These are phyloP conservation scores for Chitala chitala DNA, from an alignment of 2,113 vertebrate species.

Conservation along the genomic window DNA sequence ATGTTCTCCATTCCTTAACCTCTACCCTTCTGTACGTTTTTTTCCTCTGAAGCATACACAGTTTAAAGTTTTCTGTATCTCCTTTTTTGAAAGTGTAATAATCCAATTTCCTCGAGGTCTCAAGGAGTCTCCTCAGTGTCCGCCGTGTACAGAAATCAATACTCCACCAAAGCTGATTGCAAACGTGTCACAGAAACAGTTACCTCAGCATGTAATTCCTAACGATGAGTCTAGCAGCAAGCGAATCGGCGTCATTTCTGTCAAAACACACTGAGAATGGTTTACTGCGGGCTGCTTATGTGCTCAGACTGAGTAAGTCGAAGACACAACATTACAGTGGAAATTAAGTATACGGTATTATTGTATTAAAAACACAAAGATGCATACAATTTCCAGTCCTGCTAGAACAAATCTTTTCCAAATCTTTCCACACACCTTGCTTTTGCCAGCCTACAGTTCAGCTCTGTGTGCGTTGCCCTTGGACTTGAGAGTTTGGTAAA, in stretches of 20 bases:
- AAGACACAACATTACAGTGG: background rate
- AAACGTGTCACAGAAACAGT: no score
- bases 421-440: slow-evolving; percentile 9
- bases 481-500: slow-evolving; percentile 14
- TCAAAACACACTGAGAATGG: background rate
- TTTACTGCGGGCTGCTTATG: background rate
- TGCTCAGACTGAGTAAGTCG: background rate
- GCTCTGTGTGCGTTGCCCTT: background rate
- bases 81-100: no score
- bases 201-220: no score
- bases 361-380: background rate
- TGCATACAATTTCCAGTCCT: background rate
- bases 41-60: no score
- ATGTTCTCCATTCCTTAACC: no score
- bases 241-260: background rate
- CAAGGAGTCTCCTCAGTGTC: no score
- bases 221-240: no score
- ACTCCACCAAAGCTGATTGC: no score
- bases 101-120: no score
- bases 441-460: background rate
- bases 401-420: background rate
- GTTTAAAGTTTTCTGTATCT: no score
- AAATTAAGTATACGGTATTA: slow-evolving; percentile 1
- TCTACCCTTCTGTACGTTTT: no score
- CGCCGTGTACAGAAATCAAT: no score